phyloP scores from a whole-genome alignment of 2,113 vertebrate genomes.

The Pelobates fuscus region DNA sequence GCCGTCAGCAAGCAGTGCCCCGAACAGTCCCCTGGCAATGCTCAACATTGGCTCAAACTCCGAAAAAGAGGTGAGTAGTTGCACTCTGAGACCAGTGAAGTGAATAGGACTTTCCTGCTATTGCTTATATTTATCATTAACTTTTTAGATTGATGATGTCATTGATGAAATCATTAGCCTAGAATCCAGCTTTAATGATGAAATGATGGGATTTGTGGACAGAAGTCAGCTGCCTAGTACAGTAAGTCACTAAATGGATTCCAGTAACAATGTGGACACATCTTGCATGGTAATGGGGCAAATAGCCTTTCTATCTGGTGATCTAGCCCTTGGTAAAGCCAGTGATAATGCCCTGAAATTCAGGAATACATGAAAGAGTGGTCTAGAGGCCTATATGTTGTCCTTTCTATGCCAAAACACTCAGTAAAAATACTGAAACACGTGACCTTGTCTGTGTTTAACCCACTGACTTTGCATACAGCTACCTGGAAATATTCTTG shows the following conservation, averaged over 20 bases:
- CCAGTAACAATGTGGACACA: no score
- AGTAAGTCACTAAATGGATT: constrained; percentile 69
- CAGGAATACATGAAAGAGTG: neutral
- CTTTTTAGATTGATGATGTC: constrained; percentile 82
- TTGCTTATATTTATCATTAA: neutral
- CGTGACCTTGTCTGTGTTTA: no score
- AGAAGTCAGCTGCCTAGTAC: constrained; percentile 82
- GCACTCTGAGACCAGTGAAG: neutral
- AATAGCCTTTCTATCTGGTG: no score
- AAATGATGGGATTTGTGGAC: constrained; percentile 83
- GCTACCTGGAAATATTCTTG: constrained; percentile 77
- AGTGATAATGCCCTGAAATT: no score
- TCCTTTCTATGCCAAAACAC: no score
- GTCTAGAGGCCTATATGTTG: neutral
- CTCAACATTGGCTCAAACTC: constrained; percentile 82
- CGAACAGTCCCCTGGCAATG: constrained; percentile 85
- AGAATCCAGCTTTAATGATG: constrained; percentile 90
- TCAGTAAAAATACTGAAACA: no score
- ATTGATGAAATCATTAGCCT: constrained; percentile 92
- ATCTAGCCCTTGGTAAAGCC: no score
- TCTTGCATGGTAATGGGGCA: no score
- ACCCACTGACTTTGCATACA: no score
- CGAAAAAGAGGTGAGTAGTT: constrained; percentile 77
- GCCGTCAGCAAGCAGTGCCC: constrained; percentile 67
- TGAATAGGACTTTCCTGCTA: neutral